These are phyloP conservation scores for Embiotoca jacksoni DNA, from an alignment of 2,113 vertebrate species.

Conservation along the genomic window DNA sequence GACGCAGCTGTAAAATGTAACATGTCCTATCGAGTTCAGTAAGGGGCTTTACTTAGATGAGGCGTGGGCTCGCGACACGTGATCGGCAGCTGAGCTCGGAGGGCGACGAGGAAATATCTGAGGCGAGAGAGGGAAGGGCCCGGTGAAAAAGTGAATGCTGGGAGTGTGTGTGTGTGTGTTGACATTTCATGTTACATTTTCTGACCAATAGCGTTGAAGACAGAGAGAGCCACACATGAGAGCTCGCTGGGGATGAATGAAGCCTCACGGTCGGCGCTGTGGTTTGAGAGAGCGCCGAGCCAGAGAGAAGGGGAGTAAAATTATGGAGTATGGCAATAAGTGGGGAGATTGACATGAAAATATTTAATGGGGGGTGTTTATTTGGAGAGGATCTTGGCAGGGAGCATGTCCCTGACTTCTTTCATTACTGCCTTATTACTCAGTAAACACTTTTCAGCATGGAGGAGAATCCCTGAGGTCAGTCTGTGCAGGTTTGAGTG, in stretches of 20 bases:
- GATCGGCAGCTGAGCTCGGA: slow-evolving; percentile 33
- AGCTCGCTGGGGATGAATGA: slow-evolving; percentile 44
- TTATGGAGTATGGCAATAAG: slow-evolving; percentile 51
- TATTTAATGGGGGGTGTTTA: slow-evolving; percentile 66
- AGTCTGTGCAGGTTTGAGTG: slow-evolving; percentile 42
- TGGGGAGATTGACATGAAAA: slow-evolving; percentile 57
- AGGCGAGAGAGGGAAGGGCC: slow-evolving; percentile 6
- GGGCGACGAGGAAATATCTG: slow-evolving; percentile 57
- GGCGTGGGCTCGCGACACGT: slow-evolving; percentile 31
- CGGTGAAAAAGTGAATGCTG: no score
- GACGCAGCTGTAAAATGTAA: slow-evolving; percentile 69
- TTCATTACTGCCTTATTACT: slow-evolving; percentile 67
- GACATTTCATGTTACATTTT: slow-evolving; percentile 24
- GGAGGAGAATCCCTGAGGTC: slow-evolving; percentile 67
- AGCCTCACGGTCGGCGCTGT: slow-evolving; percentile 40
- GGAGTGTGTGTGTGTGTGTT: slow-evolving; percentile 25
- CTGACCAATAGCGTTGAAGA: slow-evolving; percentile 37
- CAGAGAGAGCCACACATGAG: slow-evolving; percentile 52
- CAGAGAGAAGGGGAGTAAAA: slow-evolving; percentile 20
- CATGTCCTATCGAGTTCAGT: slow-evolving; percentile 64
- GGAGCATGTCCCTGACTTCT: slow-evolving; percentile 51
- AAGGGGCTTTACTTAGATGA: slow-evolving; percentile 62
- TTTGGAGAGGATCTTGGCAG: slow-evolving; percentile 67
- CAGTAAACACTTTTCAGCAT: slow-evolving; percentile 65
- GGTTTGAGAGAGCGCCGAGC: slow-evolving; percentile 39